phyloP scores from a whole-genome alignment of 2,888 invertebrate species.

The Caenorhabditis sp. region DNA sequence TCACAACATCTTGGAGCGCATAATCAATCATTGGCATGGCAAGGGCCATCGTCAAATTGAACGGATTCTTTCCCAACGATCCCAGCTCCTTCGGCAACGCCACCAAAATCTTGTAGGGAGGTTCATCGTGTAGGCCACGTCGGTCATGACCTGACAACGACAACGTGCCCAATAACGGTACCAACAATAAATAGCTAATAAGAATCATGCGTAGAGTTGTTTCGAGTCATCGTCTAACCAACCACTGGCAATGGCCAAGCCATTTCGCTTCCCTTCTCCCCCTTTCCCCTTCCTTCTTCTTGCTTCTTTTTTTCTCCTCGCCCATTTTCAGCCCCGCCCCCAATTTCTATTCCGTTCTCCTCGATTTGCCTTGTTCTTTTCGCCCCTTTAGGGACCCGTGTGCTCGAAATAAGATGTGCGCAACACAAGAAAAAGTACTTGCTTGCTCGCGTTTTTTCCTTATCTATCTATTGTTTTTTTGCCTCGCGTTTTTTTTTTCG shows the following conservation, averaged over 20 bases:
- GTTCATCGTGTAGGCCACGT: constrained; percentile 22
- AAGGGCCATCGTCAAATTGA: constrained; percentile 60
- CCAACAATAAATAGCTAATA: constrained; percentile 29
- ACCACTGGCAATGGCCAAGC: not conserved
- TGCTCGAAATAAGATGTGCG: no score
- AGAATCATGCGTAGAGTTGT: constrained; percentile 18
- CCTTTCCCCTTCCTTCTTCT: not conserved
- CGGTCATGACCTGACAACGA: no score
- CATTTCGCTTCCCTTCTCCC: not conserved
- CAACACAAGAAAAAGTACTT: no score
- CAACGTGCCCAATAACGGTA: no score
- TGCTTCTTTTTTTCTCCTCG: not conserved
- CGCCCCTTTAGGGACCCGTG: not conserved
- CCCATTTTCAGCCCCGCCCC: constrained; percentile 9
- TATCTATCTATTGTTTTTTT: no score
- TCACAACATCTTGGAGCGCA: constrained; percentile 64
- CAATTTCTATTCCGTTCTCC: constrained; percentile 22
- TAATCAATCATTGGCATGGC: constrained; percentile 68
- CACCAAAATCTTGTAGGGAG: constrained; percentile 67
- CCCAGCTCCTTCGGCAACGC: constrained; percentile 62
- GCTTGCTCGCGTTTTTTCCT: no score
- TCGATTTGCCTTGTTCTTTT: not conserved
- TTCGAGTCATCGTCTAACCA: constrained; percentile 1
- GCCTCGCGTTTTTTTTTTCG: no score
- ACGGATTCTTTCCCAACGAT: constrained; percentile 60